phyloP scores from a whole-genome alignment of 2,888 invertebrate genomes.

The Tineola bisselliella region DNA sequence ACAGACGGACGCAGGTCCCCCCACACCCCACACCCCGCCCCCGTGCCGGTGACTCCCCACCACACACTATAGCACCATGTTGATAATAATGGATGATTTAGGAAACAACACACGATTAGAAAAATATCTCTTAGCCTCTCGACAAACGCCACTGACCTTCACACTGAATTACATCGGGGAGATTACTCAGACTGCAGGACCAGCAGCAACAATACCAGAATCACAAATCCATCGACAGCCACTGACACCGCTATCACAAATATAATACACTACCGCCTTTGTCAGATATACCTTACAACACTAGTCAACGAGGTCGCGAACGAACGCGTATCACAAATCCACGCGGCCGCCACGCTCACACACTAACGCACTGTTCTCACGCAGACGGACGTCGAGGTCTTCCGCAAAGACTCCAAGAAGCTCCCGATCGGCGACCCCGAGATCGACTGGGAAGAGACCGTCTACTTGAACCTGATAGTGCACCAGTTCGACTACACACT shows the following conservation, averaged over 20 bases:
- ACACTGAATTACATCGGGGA: neutral
- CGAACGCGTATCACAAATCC: neutral
- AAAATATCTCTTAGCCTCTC: slow-evolving; percentile 9
- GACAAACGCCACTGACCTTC: slow-evolving; percentile 22
- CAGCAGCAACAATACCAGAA: neutral
- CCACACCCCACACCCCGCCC: neutral
- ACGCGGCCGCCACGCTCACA: neutral
- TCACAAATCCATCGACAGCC: neutral
- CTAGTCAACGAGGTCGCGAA: neutral
- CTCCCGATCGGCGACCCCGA: slow-evolving; percentile 95
- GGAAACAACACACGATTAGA: neutral
- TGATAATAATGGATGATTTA: neutral
- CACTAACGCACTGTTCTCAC: slow-evolving; percentile 28
- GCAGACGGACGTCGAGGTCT: slow-evolving; percentile 95
- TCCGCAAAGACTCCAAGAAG: slow-evolving; percentile 96
- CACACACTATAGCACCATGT: neutral
- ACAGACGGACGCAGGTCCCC: no score
- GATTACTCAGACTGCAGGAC: neutral
- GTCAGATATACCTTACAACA: neutral
- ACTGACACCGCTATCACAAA: neutral
- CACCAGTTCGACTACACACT: slow-evolving; percentile 99
- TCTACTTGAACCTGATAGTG: slow-evolving; percentile 96
- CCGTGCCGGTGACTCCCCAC: neutral
- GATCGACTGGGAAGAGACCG: slow-evolving; percentile 99
- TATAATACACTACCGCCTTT: neutral